These are phyloP conservation scores for Atta colombica DNA, from an alignment of 1,140 invertebrate species.

Conservation along the genomic window DNA sequence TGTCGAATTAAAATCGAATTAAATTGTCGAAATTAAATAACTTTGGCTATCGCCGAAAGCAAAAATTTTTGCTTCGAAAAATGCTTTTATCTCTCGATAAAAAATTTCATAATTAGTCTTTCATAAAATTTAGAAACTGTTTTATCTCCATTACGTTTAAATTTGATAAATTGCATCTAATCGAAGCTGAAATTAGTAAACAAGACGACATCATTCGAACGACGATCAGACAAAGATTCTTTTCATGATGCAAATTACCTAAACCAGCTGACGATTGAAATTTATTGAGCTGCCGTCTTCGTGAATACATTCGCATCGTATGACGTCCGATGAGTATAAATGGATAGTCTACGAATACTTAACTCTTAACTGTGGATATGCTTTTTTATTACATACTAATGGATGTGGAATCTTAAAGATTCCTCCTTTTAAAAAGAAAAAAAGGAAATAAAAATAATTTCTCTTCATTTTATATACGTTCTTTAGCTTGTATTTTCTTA, in stretches of 20 bases:
- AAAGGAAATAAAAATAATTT: neutral
- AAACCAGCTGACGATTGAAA: constrained; percentile 23
- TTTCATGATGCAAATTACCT: constrained; percentile 2
- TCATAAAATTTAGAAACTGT: neutral
- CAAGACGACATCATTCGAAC: neutral
- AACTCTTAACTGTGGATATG: constrained; percentile 20
- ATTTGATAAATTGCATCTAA: neutral
- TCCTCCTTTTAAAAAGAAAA: neutral
- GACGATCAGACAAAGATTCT: neutral
- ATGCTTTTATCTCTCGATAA: neutral
- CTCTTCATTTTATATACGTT: neutral
- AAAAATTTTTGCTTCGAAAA: neutral
- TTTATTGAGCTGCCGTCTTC: neutral
- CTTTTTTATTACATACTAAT: neutral
- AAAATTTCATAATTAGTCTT: neutral
- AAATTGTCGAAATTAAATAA: too few species aligned
- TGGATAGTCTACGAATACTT: constrained; percentile 17
- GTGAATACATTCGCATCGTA: neutral
- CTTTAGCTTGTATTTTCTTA: neutral
- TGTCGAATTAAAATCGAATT: neutral
- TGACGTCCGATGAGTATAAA: neutral
- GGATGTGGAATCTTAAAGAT: neutral
- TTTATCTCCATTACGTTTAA: neutral
- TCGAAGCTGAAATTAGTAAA: neutral
- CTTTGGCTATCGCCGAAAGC: neutral